phyloP scores from a whole-genome alignment of 1,140 invertebrate genomes.

The Spodoptera frugiperda region DNA sequence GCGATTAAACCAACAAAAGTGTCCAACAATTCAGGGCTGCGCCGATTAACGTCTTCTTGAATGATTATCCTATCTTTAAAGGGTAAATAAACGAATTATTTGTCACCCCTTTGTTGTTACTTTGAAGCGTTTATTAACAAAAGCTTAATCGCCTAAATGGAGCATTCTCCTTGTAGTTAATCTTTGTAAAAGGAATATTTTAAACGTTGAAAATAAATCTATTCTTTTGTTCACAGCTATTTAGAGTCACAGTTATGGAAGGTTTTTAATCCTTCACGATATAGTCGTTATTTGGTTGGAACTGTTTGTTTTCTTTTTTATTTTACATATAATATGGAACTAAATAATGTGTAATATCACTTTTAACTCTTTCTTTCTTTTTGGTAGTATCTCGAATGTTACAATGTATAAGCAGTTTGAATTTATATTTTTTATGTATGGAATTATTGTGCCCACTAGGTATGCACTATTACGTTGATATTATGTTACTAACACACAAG shows the following conservation, averaged over 20 bases:
- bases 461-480: too few species aligned
- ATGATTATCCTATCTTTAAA: slow-evolving; percentile 50
- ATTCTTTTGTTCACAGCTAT: slow-evolving; percentile 54
- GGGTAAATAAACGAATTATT: slow-evolving; percentile 68
- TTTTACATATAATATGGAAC: too few species aligned
- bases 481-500: too few species aligned
- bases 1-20: slow-evolving; percentile 37
- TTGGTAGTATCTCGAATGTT: too few species aligned
- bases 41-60: slow-evolving; percentile 46
- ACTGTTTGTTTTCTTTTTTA: background rate
- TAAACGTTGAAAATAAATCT: slow-evolving; percentile 64
- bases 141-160: slow-evolving; percentile 68
- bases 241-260: slow-evolving; percentile 39
- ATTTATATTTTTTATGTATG: too few species aligned
- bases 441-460: too few species aligned
- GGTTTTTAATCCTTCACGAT: slow-evolving; percentile 17
- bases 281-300: slow-evolving; percentile 6
- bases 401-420: too few species aligned
- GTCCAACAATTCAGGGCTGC: slow-evolving; percentile 28
- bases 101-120: slow-evolving; percentile 65
- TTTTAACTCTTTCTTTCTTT: too few species aligned
- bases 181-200: slow-evolving; percentile 65
- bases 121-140: slow-evolving; percentile 64
- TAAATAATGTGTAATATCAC: too few species aligned
- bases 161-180: slow-evolving; percentile 62